Evolutionary conservation across 2,888 invertebrate species (phyloP), one percentile per base, ranked within the genome.

Genomic region (Nemotelus pantherinus): DNA sequence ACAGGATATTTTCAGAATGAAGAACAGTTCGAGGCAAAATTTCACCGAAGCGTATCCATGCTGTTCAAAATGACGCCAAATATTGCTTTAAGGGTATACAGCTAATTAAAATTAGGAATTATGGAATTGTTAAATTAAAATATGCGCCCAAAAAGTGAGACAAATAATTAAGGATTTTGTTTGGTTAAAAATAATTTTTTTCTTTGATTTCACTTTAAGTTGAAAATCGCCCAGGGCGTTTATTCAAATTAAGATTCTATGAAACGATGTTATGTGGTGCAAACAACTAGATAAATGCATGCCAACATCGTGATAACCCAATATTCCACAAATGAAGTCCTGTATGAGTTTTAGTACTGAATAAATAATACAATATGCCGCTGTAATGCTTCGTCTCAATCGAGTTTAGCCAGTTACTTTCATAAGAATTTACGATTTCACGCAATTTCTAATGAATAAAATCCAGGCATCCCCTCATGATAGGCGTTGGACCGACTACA

Each of bases 1-100:
- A 63, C 63, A 63, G 63, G 63, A 43, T 63, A 63, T 63, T 63
- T 63, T 63, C 63, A 63, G 63, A 43, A 2, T 63, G 39, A 41
- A 63, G 63, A 5, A 63, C 7, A 63, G 63, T 9, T 50, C 9
- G 50, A 50, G 50, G 9, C 9, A 1, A 9, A 50, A 50, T 50
- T 50, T 9, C 9, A 50, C 6, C 9, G 50, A 50, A 50, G 50
- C 9, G 50, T 41, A 39, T 63, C 63, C 3, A 63, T 2, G 63
- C 41, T 63, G 39, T 43, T 41, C 5, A 63, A 50, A 5, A 50
- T 5, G 9, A 50, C 9, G 50, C 6, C 50, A 9, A 50, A 50
- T 5, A 50, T 9, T 7, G 50, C 9, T 50, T 50, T 50, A 50
- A 50, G 50, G 50, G 5, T 50, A 50, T 5, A 50, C 50, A 25